Base-by-base conservation (phyloP, 1,140 invertebrate genomes). In the Drosophila fuyamai region DNA sequence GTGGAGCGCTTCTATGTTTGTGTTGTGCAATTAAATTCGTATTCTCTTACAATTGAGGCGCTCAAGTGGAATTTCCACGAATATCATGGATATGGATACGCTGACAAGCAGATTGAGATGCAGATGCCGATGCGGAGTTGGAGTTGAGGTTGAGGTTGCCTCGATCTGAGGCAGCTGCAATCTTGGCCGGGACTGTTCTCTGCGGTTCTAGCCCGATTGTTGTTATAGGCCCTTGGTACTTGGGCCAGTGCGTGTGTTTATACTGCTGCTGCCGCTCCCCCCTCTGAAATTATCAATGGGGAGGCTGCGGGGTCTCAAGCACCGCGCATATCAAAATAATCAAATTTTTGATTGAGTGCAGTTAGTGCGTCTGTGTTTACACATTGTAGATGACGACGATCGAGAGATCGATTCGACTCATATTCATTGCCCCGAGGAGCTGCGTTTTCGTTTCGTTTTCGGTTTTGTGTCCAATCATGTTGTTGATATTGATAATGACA, bases 401-500 rank as follows among this genome's bases (percentile, higher is more conserved):
- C 44, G 18, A 55, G 44, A 67, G 66, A 53, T 51, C 56, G 44
- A 65, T 62, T 68, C 65, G 65, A 46, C 41, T 40, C 46, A 58
- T 38, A 54, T 47, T 55, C 65, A 68, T 54, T 66, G 65, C 65
- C 47, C 59, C 23, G 40, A 60, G 65, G 56, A 70, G 76, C 73
- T 78, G 67, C 62, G 68, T 70, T 56, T 81, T 32, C 50, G 73
- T 59, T 61, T 77, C 57, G 59, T 55, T 67, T 74, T 75, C 54
- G 35, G 36, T 54, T 88, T 89, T 90, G 54, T 81, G 86, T 90
- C 81, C 81, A 85, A 90, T 90, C 86, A 90, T 67, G 86, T 86
- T 90, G 86, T 90, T 90, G 89, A 85, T 91, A 84, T 89, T 91
- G 89, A 91, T 91, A 91, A 89, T 91, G 88, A 91, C 89, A 91